Base-by-base conservation (phyloP, 2,888 invertebrate genomes). In the Ptilodon capucinus region DNA sequence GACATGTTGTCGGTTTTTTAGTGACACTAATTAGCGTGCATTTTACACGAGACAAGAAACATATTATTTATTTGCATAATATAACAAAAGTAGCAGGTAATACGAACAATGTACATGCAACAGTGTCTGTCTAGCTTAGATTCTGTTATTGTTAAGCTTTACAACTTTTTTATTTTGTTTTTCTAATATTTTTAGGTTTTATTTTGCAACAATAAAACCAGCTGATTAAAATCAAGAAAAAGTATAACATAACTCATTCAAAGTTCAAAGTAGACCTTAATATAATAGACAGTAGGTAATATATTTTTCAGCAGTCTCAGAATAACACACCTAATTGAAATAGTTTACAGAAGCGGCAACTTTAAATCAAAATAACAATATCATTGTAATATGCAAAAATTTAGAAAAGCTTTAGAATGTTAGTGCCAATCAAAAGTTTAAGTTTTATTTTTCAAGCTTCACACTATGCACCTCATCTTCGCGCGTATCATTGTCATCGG, bases 371-470 rank as follows among this genome's bases (percentile, higher is more conserved):
- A 42, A 28, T 11, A 54, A 43, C 34, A 54, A 42, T 34, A 17
- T 14, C 48, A 50, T 42, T 23, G 42, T 11, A 51, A 44, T 23
- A 25, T 6, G 18, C 36, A 16, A 44, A 21, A 54, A 67, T 67
- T 66, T 50, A 47, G 66, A 68, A 52, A 71, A 79, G 77, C 76
- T 60, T 64, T 57, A 48, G 42, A 60, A 54, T 69, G 77, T 85
- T 84, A 84, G 83, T 81, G 83, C 82, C 83, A 82, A 84, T 84
- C 68, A 68, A 54, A 47, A 48, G 50, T 57, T 54, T 52, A 54
- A 56, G 58, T 60, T 55, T 49, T 59, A 46, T 50, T 54, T 54
- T 45, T 62, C 57, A 68, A 65, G 61, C 72, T 51, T 65, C 67
- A 69, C 72, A 76, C 74, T 71, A 57, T 71, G 79, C 75, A 84